These are phyloP conservation scores for Physella acuta DNA, from an alignment of 1,140 invertebrate species.

Conservation along the genomic window DNA sequence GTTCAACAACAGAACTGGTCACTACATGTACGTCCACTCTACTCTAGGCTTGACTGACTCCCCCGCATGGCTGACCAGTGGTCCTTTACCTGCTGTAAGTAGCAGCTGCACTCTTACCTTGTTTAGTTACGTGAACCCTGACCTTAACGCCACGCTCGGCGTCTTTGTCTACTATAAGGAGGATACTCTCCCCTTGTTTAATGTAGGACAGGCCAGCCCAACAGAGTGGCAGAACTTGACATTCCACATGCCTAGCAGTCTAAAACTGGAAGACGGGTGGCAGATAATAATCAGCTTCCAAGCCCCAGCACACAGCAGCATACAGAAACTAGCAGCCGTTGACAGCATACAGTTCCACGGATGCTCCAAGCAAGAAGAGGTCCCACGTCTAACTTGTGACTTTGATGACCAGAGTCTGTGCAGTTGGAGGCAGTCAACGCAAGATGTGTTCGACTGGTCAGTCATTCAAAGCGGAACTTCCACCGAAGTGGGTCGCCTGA, in stretches of 20 bases:
- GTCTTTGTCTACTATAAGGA: not conserved
- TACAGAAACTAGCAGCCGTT: conserved; percentile 32
- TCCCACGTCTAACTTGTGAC: conserved; percentile 36
- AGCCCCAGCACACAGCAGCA: no score
- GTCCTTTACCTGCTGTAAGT: conserved; percentile 40
- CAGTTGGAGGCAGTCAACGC: conserved; percentile 35
- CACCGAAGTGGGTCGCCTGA: conserved; percentile 35
- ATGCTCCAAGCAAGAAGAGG: conserved; percentile 36
- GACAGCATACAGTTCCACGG: conserved; percentile 49
- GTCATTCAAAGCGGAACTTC: conserved; percentile 24
- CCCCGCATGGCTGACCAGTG: conserved; percentile 44
- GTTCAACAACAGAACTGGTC: conserved; percentile 32
- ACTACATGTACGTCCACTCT: conserved; percentile 48
- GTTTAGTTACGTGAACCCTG: conserved; percentile 73
- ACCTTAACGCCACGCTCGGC: not conserved
- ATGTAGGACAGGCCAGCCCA: not conserved
- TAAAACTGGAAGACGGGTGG: not conserved
- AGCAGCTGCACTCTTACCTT: conserved; percentile 61
- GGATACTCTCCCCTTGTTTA: not conserved
- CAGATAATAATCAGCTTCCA: not conserved
- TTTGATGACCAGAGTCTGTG: conserved; percentile 44
- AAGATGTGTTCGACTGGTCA: conserved; percentile 49
- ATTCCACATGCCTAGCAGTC: not conserved
- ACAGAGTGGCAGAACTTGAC: not conserved
- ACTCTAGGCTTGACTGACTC: conserved; percentile 45